Base-by-base conservation (phyloP, 1,140 invertebrate species). In the Cyphomyrmex costatus region DNA sequence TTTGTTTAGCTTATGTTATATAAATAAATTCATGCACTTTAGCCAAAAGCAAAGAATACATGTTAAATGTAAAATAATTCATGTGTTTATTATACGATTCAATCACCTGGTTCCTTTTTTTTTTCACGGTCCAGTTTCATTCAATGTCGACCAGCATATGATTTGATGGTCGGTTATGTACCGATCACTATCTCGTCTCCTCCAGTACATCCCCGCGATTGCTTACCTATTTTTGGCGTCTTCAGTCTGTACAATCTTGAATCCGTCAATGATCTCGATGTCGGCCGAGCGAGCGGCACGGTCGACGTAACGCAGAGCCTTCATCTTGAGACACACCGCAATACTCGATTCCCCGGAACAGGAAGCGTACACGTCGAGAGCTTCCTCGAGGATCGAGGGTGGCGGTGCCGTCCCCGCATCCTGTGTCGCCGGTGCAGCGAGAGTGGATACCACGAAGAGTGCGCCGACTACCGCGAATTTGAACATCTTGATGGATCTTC, bases 241-340 rank as follows among this genome's bases (percentile, higher is more conserved):
- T 66, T 96, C 96, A 76, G 95, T 96, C 89, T 97, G 96, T 10
- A 98, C 96, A 77, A 98, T 95, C 66, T 96, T 96, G 82, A 98
- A 95, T 49, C 97, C 97, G 88, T 97, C 97, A 80, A 96, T 94
- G 14, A 98, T 71, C 21, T 93, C 91, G 85, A 96, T 95, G 90
- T 96, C 95, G n/a, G 94, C 95, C 10, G 94, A 94, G 6, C 94
- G 90, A 4, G 93, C 93, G 27, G 90, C 94, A 42, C 94, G 92
- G 82, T 95, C 95, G 65, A 95, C 94, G 87, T 93, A 93, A 21
- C 92, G 88, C 3, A 95, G 86, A 0, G 95, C 94, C 88, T 93
- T 94, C 16, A 95, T 89, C 96, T 98, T 98, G 80, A 98, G 94
- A 91, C 97, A 98, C 92, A 97, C 95, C 46, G 97, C 95, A 86